Conservation (phyloP, 2,888 invertebrate genomes). For the Cerceris rybyensis region DNA sequence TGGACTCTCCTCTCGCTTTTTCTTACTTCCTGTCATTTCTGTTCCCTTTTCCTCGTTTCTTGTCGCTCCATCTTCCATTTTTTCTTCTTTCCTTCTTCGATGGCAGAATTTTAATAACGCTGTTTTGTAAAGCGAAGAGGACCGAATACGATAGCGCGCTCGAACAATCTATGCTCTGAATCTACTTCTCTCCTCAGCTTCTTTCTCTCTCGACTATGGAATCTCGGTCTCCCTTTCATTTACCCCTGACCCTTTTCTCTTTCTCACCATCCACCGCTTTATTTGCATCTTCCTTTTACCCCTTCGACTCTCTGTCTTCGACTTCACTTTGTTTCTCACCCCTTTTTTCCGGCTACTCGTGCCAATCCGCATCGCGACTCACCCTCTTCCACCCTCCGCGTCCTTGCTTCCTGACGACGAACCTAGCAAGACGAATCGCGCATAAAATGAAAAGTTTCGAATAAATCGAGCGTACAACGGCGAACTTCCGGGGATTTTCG, state of each 20-base stretch:
- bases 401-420: neutral
- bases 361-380: neutral
- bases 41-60: no score
- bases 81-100: no score
- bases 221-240: neutral
- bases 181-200: neutral
- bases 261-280: neutral
- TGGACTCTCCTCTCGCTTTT: constrained; percentile 19
- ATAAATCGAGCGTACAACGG: neutral
- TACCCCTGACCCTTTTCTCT: no score
- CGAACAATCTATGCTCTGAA: neutral
- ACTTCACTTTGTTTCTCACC: neutral
- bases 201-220: neutral
- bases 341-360: neutral
- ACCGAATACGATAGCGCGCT: constrained; percentile 24
- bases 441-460: neutral
- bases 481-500: neutral
- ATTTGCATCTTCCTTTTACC: constrained; percentile 32
- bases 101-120: constrained; percentile 37
- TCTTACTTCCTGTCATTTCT: neutral
- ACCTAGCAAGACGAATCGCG: neutral
- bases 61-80: no score
- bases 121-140: constrained; percentile 40
- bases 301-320: constrained; percentile 24
- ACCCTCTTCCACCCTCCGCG: neutral